Evolutionary conservation across 2,888 invertebrate species (phyloP).

Genomic region (Auanema sp.): DNA sequence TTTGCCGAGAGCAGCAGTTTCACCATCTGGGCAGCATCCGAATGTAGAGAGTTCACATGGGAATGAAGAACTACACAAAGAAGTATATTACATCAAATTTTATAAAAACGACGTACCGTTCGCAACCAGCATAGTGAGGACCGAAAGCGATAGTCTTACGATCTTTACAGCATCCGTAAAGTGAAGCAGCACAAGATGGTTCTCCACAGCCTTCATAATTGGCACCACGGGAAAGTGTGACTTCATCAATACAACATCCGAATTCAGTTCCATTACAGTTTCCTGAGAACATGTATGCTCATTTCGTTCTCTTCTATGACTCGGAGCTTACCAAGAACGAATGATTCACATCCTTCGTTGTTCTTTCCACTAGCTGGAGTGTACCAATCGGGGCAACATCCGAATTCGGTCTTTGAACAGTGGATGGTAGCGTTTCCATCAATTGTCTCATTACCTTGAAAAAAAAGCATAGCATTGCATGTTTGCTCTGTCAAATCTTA

Average conservation of each 20-base stretch:
- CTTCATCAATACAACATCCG: slow-evolving; percentile 90
- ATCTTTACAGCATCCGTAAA: slow-evolving; percentile 68
- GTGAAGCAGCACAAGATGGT: slow-evolving; percentile 62
- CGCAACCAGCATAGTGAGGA: slow-evolving; percentile 64
- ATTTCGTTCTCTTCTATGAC: not conserved
- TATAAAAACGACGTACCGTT: slow-evolving; percentile 19
- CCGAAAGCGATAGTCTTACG: slow-evolving; percentile 65
- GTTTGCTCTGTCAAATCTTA: slow-evolving; percentile 5
- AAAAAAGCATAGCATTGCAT: not conserved
- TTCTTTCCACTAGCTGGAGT: slow-evolving; percentile 61
- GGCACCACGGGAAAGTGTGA: slow-evolving; percentile 77
- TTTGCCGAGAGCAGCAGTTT: slow-evolving; percentile 83
- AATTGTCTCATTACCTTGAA: slow-evolving; percentile 4
- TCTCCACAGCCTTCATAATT: slow-evolving; percentile 79
- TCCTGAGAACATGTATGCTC: slow-evolving; percentile 18
- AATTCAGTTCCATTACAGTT: slow-evolving; percentile 69
- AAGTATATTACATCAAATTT: not conserved
- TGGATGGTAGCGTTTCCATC: slow-evolving; percentile 46
- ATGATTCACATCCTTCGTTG: slow-evolving; percentile 59
- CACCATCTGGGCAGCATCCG: slow-evolving; percentile 85
- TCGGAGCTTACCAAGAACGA: slow-evolving; percentile 48
- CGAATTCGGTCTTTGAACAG: slow-evolving; percentile 63
- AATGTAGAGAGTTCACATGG: slow-evolving; percentile 70
- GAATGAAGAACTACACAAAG: slow-evolving; percentile 49
- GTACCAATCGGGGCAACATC: slow-evolving; percentile 65